These are phyloP conservation scores for Pristionchus fissidentatus DNA, from an alignment of 2,888 invertebrate species.

Conservation along the genomic window DNA sequence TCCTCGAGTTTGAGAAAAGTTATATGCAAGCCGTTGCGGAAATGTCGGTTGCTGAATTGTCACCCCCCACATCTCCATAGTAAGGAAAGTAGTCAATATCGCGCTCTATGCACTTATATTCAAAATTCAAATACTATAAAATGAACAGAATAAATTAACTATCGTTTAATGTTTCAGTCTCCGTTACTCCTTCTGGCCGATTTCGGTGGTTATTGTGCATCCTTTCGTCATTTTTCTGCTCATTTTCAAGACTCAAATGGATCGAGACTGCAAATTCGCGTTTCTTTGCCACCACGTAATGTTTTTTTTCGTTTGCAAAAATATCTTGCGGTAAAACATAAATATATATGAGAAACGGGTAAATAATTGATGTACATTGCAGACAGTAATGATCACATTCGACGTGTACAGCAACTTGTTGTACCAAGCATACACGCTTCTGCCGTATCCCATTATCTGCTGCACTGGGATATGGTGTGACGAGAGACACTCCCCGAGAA, in stretches of 20 bases:
- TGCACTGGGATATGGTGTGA: neutral
- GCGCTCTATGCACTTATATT: no score
- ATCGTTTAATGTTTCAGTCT: no score
- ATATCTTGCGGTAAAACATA: neutral
- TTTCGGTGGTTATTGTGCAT: neutral
- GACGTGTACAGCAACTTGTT: neutral
- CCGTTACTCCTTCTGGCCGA: neutral
- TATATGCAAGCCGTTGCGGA: no score
- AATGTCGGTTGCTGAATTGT: no score
- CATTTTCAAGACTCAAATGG: slow-evolving; percentile 3
- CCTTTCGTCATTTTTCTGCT: neutral
- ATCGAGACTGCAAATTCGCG: neutral
- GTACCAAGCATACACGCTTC: neutral
- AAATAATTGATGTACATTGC: no score
- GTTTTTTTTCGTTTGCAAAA: neutral
- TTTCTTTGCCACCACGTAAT: neutral
- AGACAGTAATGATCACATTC: neutral
- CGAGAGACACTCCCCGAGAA: neutral
- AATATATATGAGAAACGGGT: no score
- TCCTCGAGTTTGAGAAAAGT: no score
- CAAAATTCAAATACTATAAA: no score
- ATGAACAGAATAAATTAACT: no score
- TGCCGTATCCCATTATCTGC: neutral
- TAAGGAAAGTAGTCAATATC: no score
- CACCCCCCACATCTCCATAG: no score